Conservation (phyloP, 2,113 vertebrate genomes). For the Amblyopsis rosae region DNA sequence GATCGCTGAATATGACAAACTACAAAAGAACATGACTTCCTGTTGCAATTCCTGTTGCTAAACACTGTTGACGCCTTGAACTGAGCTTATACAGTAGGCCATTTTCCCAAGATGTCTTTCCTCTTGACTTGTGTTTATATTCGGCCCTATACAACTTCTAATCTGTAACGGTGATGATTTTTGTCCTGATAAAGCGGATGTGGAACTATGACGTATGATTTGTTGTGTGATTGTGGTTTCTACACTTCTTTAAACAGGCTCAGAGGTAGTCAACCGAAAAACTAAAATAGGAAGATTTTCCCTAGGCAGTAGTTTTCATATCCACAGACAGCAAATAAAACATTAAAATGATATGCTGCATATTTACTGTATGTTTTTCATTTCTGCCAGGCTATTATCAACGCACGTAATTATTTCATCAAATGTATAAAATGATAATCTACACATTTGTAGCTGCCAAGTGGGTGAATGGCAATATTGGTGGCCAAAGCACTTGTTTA, state of each 20-base stretch:
- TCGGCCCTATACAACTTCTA: too few relatives aligned
- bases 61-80: conserved; percentile 41
- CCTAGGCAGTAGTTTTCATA: conserved; percentile 26
- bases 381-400: too few relatives aligned
- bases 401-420: too few relatives aligned
- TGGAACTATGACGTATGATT: not conserved
- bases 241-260: conserved; percentile 9
- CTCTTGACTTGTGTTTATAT: not conserved
- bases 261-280: conserved; percentile 21
- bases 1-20: conserved; percentile 2
- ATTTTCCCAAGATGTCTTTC: conserved; percentile 8
- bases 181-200: not conserved
- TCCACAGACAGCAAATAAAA: conserved; percentile 1
- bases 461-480: too few relatives aligned
- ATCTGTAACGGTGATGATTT: too few relatives aligned
- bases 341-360: too few relatives aligned
- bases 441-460: too few relatives aligned
- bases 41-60: conserved; percentile 28
- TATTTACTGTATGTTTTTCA: too few relatives aligned
- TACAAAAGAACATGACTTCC: conserved; percentile 39
- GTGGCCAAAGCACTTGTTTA: too few relatives aligned
- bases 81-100: conserved; percentile 26
- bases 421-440: too few relatives aligned
- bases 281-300: conserved; percentile 33
- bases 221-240: conserved; percentile 23